phyloP scores from a whole-genome alignment of 1,140 invertebrate species.

The Dysdera silvatica region DNA sequence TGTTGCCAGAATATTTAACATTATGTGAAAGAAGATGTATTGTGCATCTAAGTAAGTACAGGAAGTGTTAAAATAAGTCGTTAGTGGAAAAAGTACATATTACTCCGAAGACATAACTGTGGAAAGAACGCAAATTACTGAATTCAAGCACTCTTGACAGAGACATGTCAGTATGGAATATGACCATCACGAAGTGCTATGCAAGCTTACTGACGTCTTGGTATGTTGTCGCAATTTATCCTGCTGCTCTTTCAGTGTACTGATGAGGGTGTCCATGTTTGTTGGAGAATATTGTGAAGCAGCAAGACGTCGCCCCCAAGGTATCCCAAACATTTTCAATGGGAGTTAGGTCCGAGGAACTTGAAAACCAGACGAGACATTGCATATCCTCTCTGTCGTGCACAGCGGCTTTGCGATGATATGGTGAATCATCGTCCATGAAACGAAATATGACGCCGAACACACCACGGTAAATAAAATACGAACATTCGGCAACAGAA shows the following conservation, averaged over 20 bases:
- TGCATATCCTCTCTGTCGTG: neutral
- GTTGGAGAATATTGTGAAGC: neutral
- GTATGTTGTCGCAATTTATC: neutral
- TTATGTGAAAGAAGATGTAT: no score
- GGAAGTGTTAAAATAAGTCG: no score
- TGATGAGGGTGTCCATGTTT: neutral
- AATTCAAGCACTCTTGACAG: no score
- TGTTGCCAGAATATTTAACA: no score
- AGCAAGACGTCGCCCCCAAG: neutral
- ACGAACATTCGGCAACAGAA: neutral
- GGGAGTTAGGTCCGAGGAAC: conserved; percentile 37
- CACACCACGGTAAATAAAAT: neutral
- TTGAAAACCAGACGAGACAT: neutral
- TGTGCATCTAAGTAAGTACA: no score
- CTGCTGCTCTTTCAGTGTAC: neutral
- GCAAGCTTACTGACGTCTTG: no score
- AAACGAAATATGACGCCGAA: neutral
- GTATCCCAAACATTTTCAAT: neutral
- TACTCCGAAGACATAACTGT: no score
- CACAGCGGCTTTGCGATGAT: neutral
- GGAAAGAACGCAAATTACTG: no score
- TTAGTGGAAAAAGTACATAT: no score
- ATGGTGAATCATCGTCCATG: neutral
- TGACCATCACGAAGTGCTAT: no score
- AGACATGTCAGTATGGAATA: no score